Evolutionary conservation across 2,797 vertebrate species (phyloP).

Genomic region (Champsocephalus esox): DNA sequence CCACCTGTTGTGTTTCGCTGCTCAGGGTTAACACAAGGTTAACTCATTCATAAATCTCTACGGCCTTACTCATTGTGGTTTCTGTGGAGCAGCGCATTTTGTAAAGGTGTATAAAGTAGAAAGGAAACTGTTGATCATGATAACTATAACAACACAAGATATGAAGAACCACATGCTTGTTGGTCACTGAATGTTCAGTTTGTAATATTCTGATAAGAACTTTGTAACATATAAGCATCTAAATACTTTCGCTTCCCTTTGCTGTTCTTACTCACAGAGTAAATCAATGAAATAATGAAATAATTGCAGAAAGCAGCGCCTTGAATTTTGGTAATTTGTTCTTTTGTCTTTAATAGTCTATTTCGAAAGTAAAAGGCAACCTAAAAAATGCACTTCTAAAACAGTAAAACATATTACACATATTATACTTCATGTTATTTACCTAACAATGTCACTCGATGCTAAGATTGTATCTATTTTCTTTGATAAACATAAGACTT

Average conservation of each 20-base stretch:
- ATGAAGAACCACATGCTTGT: neutral
- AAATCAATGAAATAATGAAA: neutral
- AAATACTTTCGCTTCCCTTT: neutral
- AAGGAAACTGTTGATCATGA: conserved; percentile 18
- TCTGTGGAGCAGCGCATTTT: neutral
- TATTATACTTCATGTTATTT: neutral
- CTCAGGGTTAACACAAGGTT: conserved; percentile 58
- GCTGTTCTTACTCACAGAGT: neutral
- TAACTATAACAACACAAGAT: conserved; percentile 4
- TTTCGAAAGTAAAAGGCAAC: neutral
- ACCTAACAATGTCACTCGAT: neutral
- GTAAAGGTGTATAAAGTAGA: neutral
- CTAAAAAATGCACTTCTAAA: neutral
- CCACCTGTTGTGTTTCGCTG: conserved; percentile 71
- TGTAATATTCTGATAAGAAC: conserved; percentile 6
- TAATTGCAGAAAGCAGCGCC: neutral
- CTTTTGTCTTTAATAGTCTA: neutral
- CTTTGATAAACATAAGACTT: no score
- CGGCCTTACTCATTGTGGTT: neutral
- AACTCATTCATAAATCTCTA: conserved; percentile 53
- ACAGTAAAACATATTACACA: neutral
- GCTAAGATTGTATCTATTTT: no score
- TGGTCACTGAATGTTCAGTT: neutral
- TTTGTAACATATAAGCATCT: neutral
- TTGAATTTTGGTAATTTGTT: neutral